Evolutionary conservation across 2,797 vertebrate species (phyloP), one percentile per base, ranked within the genome.

Genomic region (Dendrocincla tyrannina): DNA sequence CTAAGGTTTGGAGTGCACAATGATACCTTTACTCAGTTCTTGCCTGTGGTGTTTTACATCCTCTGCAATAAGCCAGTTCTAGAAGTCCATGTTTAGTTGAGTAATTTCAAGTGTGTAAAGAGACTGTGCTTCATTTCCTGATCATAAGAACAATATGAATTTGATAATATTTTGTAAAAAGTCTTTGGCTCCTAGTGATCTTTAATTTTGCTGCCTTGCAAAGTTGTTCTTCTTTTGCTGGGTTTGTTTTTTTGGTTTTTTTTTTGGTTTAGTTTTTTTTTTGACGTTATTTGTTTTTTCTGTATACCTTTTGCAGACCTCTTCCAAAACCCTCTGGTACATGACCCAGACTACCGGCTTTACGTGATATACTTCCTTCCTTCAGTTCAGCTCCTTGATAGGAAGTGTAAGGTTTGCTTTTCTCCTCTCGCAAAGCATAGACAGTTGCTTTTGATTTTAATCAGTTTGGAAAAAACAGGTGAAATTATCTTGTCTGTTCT

Each of bases 271-370:
- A 39, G 49, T 49, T 25, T 53, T 58, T 89, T 44, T 44, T 20
- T 46, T 91, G 33, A 56, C 9, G 3, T 1, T 90, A 14, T 67
- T 81, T 76, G 30, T 39, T 81, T 55, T 89, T 81, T 68, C 27
- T 94, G 23, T 86, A 5, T 75, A 13, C 27, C 1, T 70, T 96
- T 97, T 97, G 72, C 97, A 99, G 98, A 96, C 94, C 97, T 99
- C 13, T 98, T 98, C 96, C 97, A 98, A 81, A 99, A 99, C 80
- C 98, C 98, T 70, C 95, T 99, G 86, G 97, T 97, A 44, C 97
- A 98, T 53, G 98, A 98, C 39, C 67, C 94, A 25, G 96, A 95
- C 70, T 98, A 98, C 77, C 97, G 97, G 59, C 94, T 97, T 15
- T 97, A 98, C 27, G 95, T 98, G 62, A 97, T 98, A 86, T 91